phyloP scores from a whole-genome alignment of 1,140 invertebrate genomes.

The Ceratitis capitata region DNA sequence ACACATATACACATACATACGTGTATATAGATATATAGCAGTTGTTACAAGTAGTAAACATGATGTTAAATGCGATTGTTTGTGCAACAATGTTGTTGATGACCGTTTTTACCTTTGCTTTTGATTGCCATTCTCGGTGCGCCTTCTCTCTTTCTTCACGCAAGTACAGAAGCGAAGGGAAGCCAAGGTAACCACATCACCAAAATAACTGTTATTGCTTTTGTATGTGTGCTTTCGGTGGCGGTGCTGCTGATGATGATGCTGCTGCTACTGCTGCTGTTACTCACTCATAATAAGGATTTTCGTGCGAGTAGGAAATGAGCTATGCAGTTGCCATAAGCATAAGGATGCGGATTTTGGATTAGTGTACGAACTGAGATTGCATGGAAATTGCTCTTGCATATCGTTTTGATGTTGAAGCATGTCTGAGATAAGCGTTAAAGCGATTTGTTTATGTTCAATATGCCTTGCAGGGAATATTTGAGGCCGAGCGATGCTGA shows the following conservation, averaged over 20 bases:
- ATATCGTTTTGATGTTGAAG: neutral
- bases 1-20: neutral
- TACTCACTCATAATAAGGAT: neutral
- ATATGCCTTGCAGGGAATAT: neutral
- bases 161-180: too few relatives aligned
- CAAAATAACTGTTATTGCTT: neutral
- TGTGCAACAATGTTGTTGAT: constrained; percentile 18
- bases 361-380: neutral
- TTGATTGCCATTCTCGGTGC: neutral
- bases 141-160: neutral
- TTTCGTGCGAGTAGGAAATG: constrained; percentile 10
- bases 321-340: constrained; percentile 3
- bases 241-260: neutral
- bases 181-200: neutral
- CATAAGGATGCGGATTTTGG: neutral
- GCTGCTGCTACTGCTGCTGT: neutral
- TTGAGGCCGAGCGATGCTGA: too few relatives aligned
- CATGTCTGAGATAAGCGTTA: neutral
- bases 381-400: constrained; percentile 2
- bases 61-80: neutral
- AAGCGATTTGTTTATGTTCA: neutral
- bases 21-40: neutral
- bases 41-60: neutral
- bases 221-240: neutral
- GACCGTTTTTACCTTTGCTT: constrained; percentile 21